Evolutionary conservation across 2,797 vertebrate genomes (phyloP), one percentile per base, ranked within the genome.

Genomic region (Sebastes melanostomus): DNA sequence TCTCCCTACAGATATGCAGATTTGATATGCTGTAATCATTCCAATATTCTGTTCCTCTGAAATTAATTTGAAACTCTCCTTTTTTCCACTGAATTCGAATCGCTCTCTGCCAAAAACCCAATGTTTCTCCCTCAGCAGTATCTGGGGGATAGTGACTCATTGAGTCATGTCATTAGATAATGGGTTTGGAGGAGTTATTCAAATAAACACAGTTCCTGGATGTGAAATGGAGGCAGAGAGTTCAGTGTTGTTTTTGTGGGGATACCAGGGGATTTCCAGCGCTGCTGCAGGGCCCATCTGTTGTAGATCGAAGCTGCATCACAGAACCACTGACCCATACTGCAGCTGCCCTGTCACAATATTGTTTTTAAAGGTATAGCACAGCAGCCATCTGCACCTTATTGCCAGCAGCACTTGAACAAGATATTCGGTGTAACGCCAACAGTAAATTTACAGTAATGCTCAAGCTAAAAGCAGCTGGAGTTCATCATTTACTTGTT

Each of bases 151-250:
- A 80, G 89, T 92, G 90, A 94, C 91, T 93, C 91, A 93, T 87
- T 85, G 87, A 93, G 85, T 90, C 86, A 89, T 90, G 88, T 91
- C 91, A 93, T 91, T 92, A 91, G 89, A 92, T 92, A 91, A 91
- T 92, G 89, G 87, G 56, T 90, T 90, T 86, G 82, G 87, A 91
- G 89, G 81, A 86, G 89, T 85, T 89, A 87, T 86, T 92, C 88
- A 92, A 91, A 93, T 87, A 90, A 94, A 93, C 89, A 89, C 90
- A 88, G 73, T 88, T 90, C 82, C 90, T 90, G 78, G 80, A 88
- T 87, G 84, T 89, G 84, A 88, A 89, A 84, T 86, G 86, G 83
- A 91, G 84, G 82, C 75, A 67, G 78, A 73, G 50, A 78, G 79
- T 78, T 84, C 73, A 60, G 72, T 27, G 84, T 75, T 86, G 75